Evolutionary conservation across 2,797 vertebrate species (phyloP), one percentile per base, ranked within the genome.

Genomic region (Leptoclinus maculatus): DNA sequence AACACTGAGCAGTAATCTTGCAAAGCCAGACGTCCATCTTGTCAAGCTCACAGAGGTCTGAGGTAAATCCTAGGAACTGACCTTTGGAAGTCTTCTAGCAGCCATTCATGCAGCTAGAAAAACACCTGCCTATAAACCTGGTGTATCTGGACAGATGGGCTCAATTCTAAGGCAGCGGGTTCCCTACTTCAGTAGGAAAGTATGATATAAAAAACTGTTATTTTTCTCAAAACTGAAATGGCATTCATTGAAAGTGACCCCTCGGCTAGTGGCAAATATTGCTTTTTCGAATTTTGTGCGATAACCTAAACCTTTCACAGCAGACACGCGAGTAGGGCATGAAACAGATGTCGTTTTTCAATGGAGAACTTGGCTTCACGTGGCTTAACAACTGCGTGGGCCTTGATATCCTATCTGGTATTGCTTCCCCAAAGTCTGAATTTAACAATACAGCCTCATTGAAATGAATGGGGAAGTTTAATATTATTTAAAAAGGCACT

Each of bases 41-140:
- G 71, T 85, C 71, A 59, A 54, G 66, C 63, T 68, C 38, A 27
- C 8, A 58, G 34, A 74, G 43, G 72, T 79, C 72, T 45, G 67
- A 84, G 10, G 38, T 83, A 86, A 77, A 71, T 87, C 47, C 80
- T 66, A 36, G 76, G 39, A 64, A 16, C 25, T 72, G 80, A 83
- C 74, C 74, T 89, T 83, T 79, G 71, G 53, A 85, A 63, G 45
- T 73, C 43, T 51, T 78, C 38, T 67, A 38, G 49, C 47, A 68
- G 47, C 23, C 21, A 11, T 71, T 76, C n/a, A 63, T 47, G 47
- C 39, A 34, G 13, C 81, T 69, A 21, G 39, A 71, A 60, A 66
- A 65, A 76, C 41, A 68, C 19, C 27, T 27, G 13, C 45, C 38
- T 12, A 49, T 73, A 38, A 60, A 34, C 19, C 38, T 25, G 6